Conservation (phyloP, 1,140 invertebrate genomes). For the Coenobita brevimanus region DNA sequence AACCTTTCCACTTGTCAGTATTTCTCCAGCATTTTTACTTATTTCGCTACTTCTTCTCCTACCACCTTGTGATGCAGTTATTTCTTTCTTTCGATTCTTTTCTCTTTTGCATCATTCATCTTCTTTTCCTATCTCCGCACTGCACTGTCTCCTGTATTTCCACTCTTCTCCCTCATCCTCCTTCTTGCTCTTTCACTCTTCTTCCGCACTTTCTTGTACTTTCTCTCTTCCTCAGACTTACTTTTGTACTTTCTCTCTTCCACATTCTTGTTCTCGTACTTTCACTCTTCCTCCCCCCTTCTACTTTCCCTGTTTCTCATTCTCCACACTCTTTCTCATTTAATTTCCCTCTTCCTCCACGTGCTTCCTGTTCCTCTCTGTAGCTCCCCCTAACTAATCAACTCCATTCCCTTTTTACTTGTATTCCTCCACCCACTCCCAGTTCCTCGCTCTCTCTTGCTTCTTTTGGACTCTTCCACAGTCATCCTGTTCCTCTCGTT, state of each 20-base stretch:
- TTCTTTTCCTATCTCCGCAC: neutral
- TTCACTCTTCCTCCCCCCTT: neutral
- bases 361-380: neutral
- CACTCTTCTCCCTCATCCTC: too few species aligned
- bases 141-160: neutral
- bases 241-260: conserved; percentile 7
- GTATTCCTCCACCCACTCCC: neutral
- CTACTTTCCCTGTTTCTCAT: neutral
- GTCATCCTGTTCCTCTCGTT: too few species aligned
- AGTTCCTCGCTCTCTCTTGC: neutral
- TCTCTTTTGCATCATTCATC: neutral
- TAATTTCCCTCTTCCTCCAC: neutral
- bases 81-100: neutral
- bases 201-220: neutral
- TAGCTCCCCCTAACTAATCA: neutral
- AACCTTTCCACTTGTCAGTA: too few species aligned
- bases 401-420: neutral
- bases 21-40: too few species aligned
- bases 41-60: too few species aligned
- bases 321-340: too few species aligned
- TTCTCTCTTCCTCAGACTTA: neutral
- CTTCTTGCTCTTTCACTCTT: neutral
- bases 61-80: too few species aligned
- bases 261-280: conserved; percentile 13
- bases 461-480: neutral